Conservation (phyloP, 2,888 invertebrate species). For the Eustalomyia histrio region DNA sequence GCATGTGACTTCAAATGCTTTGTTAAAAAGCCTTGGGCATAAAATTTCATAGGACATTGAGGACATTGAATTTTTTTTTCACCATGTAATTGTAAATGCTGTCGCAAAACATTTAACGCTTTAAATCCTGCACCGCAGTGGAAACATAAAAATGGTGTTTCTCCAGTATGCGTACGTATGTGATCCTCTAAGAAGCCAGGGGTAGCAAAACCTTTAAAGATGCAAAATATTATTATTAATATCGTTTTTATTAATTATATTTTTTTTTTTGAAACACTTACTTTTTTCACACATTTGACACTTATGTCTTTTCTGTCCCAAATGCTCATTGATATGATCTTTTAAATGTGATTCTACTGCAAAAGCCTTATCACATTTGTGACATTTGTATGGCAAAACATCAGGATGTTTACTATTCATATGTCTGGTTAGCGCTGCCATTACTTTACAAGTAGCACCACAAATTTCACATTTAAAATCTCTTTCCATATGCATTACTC, state of each 20-base stretch:
- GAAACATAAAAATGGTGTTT: constrained; percentile 82
- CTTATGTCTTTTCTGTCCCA: constrained; percentile 53
- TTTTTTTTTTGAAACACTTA: constrained; percentile 32
- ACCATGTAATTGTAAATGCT: constrained; percentile 82
- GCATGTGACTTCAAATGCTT: constrained; percentile 81
- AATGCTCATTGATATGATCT: constrained; percentile 58
- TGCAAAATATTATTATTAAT: background rate
- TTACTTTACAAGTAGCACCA: constrained; percentile 79
- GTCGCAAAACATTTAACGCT: constrained; percentile 81
- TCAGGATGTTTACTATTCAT: constrained; percentile 68
- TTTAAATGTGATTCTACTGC: constrained; percentile 59
- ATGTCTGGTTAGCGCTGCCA: constrained; percentile 80
- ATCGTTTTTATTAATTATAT: background rate
- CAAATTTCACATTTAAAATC: constrained; percentile 80
- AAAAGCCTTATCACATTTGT: constrained; percentile 59
- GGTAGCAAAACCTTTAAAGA: constrained; percentile 52
- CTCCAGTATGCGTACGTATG: constrained; percentile 81
- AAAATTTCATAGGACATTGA: constrained; percentile 81
- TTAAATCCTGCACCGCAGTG: constrained; percentile 82
- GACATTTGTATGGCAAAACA: constrained; percentile 57
- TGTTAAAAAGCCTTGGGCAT: constrained; percentile 73
- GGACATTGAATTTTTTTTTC: constrained; percentile 81
- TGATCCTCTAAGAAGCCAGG: constrained; percentile 80
- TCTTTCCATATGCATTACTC: constrained; percentile 49
- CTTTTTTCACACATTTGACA: constrained; percentile 60